Evolutionary conservation across 2,797 vertebrate genomes (phyloP).

Genomic region (Pseudomugil tenellus): DNA sequence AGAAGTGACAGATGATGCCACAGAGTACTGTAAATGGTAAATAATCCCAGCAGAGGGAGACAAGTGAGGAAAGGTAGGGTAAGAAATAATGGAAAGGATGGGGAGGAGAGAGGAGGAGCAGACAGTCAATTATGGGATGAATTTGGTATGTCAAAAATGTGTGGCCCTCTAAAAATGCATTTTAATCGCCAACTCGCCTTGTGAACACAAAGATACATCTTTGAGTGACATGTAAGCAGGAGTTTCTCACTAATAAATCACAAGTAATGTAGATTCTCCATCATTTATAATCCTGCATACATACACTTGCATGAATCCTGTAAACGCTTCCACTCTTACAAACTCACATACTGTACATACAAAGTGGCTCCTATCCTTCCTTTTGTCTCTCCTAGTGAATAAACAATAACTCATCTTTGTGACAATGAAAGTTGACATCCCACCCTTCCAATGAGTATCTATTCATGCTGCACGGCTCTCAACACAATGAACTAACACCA

Average conservation of each 20-base stretch:
- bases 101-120: slow-evolving; percentile 34
- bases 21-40: slow-evolving; percentile 54
- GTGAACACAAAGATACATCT: slow-evolving; percentile 21
- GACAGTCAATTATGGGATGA: slow-evolving; percentile 50
- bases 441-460: slow-evolving; percentile 53
- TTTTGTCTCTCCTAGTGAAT: slow-evolving; percentile 62
- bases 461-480: slow-evolving; percentile 52
- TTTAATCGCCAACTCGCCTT: slow-evolving; percentile 26
- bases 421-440: slow-evolving; percentile 67
- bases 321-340: not conserved
- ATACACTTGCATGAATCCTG: not conserved
- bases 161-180: slow-evolving; percentile 49
- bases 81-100: slow-evolving; percentile 30
- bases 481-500: slow-evolving; percentile 51
- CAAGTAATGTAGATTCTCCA: slow-evolving; percentile 38
- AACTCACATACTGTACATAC: slow-evolving; percentile 25
- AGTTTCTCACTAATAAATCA: slow-evolving; percentile 33
- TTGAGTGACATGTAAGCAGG: slow-evolving; percentile 53
- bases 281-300: slow-evolving; percentile 30
- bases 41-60: slow-evolving; percentile 62
- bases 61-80: not conserved
- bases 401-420: slow-evolving; percentile 74
- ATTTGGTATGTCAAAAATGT: slow-evolving; percentile 65
- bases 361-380: slow-evolving; percentile 45
- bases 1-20: slow-evolving; percentile 55